These are phyloP conservation scores for Oostethus manadensis DNA, from an alignment of 2,113 vertebrate genomes.

Conservation along the genomic window DNA sequence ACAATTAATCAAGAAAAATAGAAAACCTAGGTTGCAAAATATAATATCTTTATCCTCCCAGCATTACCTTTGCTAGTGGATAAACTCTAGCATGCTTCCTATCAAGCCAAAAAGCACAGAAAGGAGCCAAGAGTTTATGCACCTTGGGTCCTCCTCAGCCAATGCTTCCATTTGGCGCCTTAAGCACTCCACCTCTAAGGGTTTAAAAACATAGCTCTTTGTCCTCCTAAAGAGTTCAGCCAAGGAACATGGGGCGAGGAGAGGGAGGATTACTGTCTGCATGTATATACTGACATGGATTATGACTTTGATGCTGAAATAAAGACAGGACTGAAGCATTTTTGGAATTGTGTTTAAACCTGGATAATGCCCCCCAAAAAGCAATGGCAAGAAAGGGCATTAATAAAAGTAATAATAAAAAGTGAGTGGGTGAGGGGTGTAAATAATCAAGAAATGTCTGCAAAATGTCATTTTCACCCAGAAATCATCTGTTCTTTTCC, in stretches of 20 bases:
- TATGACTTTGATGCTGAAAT: constrained; percentile 60
- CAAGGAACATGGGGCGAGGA: constrained; percentile 41
- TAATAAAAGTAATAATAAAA: constrained; percentile 50
- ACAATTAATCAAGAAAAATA: constrained; percentile 37
- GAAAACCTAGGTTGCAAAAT: constrained; percentile 40
- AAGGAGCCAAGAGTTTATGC: constrained; percentile 27
- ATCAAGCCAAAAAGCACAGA: constrained; percentile 27
- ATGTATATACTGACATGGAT: constrained; percentile 60
- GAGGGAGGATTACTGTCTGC: constrained; percentile 46
- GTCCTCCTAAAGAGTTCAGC: constrained; percentile 44
- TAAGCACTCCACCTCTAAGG: constrained; percentile 16
- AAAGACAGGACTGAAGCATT: constrained; percentile 41
- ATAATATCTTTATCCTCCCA: constrained; percentile 9
- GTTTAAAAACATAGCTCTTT: constrained; percentile 58
- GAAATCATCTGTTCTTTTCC: constrained; percentile 64
- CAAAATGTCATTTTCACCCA: constrained; percentile 55
- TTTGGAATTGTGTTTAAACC: constrained; percentile 60
- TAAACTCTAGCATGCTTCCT: constrained; percentile 43
- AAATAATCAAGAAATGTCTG: constrained; percentile 56
- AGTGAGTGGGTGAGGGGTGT: constrained; percentile 20
- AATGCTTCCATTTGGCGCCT: background rate
- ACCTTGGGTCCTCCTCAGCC: constrained; percentile 11
- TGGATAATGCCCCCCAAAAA: constrained; percentile 65
- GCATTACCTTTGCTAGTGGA: constrained; percentile 50
- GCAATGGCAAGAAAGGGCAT: constrained; percentile 45